A percentile compares a stretch with the other conserved stretches of the same genome.
Evolutionary conservation across 2,113 vertebrate genomes (phyloP).

Genomic region (Barbus barbus): DNA sequence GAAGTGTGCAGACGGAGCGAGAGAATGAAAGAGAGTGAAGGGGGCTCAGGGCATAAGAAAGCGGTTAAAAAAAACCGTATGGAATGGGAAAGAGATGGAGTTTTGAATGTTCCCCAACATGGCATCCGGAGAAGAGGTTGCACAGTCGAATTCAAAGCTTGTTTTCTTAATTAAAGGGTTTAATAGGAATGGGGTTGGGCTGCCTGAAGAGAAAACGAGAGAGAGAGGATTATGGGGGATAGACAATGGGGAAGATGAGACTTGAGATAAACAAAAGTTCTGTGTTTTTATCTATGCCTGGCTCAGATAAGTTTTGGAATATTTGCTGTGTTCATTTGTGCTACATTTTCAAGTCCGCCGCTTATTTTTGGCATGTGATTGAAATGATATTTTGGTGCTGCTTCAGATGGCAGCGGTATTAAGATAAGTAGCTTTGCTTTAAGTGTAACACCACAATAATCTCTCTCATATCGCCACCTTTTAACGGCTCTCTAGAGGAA

Average conservation of each 20-base stretch:
- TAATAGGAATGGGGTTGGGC: constrained; percentile 54
- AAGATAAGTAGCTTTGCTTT: constrained; percentile 20
- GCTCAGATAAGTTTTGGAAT: constrained; percentile 41
- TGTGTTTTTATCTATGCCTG: constrained; percentile 21
- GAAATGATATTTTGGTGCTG: constrained; percentile 11
- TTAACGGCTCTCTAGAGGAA: constrained; percentile 1
- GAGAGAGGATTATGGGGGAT: constrained; percentile 30
- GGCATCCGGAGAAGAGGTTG: constrained; percentile 61
- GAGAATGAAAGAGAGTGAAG: constrained; percentile 36
- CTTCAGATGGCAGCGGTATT: constrained; percentile 25
- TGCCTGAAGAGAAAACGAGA: constrained; percentile 54
- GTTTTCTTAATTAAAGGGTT: constrained; percentile 70
- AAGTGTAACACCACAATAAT: constrained; percentile 30
- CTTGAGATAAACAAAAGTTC: constrained; percentile 40
- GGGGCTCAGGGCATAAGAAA: constrained; percentile 50
- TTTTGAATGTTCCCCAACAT: constrained; percentile 60
- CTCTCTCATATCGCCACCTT: constrained; percentile 22
- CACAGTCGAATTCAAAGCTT: constrained; percentile 71
- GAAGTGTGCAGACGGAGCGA: constrained; percentile 62
- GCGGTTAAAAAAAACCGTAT: not conserved
- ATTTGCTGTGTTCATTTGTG: constrained; percentile 25
- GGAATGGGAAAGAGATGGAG: constrained; percentile 50
- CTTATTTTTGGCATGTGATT: constrained; percentile 8
- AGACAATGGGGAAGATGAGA: constrained; percentile 42
- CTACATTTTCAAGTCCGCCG: not conserved